A percentile compares a stretch with the other conserved stretches of the same genome.
These are phyloP conservation scores for Littorina saxatilis DNA, from an alignment of 1,140 invertebrate genomes.

Conservation along the genomic window DNA sequence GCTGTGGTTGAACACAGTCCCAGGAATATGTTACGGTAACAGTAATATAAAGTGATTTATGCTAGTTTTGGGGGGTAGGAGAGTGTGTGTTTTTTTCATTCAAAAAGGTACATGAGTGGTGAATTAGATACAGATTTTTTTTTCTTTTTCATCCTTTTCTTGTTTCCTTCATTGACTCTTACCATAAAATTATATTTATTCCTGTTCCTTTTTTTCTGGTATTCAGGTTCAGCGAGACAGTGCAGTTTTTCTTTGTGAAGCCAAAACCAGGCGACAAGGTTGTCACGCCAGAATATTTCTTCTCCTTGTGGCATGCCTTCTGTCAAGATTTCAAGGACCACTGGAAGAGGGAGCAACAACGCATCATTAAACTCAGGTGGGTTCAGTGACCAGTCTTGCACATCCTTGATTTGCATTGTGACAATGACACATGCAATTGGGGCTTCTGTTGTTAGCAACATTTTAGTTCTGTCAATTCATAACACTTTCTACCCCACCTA, in stretches of 20 bases:
- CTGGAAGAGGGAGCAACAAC: slow-evolving; percentile 95
- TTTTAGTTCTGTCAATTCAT: not conserved
- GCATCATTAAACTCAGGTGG: slow-evolving; percentile 88
- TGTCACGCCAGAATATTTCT: slow-evolving; percentile 90
- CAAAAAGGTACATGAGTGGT: too few species aligned
- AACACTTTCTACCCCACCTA: too few species aligned
- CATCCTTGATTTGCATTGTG: not conserved
- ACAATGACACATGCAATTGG: not conserved
- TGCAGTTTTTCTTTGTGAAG: slow-evolving; percentile 91
- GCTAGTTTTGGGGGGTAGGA: too few species aligned
- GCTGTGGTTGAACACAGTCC: too few species aligned
- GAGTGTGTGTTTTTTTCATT: too few species aligned
- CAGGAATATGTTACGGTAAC: too few species aligned
- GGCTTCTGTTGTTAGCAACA: not conserved
- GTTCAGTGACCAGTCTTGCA: slow-evolving; percentile 6
- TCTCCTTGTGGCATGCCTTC: slow-evolving; percentile 91
- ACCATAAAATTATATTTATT: not conserved
- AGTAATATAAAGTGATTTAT: too few species aligned
- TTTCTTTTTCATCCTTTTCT: not conserved
- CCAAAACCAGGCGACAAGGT: slow-evolving; percentile 87
- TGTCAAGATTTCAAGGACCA: slow-evolving; percentile 96
- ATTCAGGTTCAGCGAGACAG: slow-evolving; percentile 84
- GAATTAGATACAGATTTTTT: too few species aligned
- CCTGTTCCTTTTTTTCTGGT: too few species aligned
- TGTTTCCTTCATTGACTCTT: not conserved